phyloP scores from a whole-genome alignment of 64 coral and sea anemone species.

The Astreopora myriophthalma region DNA sequence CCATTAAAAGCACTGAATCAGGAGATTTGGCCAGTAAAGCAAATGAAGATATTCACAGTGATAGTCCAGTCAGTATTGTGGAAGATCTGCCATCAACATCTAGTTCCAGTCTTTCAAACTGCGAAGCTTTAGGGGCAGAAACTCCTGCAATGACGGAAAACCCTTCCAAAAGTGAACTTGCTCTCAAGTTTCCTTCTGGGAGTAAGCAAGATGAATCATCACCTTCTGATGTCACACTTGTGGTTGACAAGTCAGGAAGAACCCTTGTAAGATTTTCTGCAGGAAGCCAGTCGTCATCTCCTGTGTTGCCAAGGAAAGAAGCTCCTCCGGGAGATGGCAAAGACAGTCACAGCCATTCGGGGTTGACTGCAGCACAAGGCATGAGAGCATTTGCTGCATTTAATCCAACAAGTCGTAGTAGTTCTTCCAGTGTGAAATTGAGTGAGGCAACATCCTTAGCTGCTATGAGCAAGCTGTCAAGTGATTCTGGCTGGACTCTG shows the following conservation, averaged over 20 bases:
- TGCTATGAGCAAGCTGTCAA: slow-evolving; percentile 41
- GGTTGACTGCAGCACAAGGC: neutral
- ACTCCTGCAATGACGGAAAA: neutral
- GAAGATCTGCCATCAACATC: neutral
- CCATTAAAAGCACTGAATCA: neutral
- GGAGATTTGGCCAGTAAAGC: neutral
- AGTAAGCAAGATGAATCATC: neutral
- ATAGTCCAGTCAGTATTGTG: neutral
- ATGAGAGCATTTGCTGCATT: neutral
- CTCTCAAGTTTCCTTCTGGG: neutral
- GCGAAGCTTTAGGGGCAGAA: neutral
- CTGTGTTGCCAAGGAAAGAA: neutral
- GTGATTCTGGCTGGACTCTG: slow-evolving; percentile 38
- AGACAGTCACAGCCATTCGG: neutral
- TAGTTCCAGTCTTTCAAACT: neutral
- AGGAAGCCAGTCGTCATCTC: neutral
- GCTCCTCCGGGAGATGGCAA: neutral
- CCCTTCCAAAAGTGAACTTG: neutral
- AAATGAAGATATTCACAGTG: neutral
- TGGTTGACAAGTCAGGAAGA: slow-evolving; percentile 6
- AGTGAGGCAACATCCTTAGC: neutral
- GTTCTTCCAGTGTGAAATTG: neutral
- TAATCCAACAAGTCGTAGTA: neutral
- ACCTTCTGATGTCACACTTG: neutral
- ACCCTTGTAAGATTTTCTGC: slow-evolving; percentile 13